Evolutionary conservation across 2,888 invertebrate genomes (phyloP).

Genomic region (Thera obeliscata): DNA sequence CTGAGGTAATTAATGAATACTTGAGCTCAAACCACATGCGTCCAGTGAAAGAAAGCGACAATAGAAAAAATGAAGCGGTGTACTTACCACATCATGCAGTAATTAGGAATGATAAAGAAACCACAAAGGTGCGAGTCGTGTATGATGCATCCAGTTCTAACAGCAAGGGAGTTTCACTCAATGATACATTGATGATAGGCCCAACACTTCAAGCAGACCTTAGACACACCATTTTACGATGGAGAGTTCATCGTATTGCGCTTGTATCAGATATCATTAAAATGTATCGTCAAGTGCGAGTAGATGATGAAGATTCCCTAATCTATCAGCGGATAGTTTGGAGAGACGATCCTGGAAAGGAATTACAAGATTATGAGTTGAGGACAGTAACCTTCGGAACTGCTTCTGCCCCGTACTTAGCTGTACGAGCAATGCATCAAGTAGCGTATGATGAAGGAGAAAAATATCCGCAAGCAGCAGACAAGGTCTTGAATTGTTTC

Average conservation of each 20-base stretch:
- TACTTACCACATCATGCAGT: too few relatives aligned
- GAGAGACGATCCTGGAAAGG: slow-evolving; percentile 6
- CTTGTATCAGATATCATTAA: slow-evolving; percentile 3
- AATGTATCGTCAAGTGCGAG: slow-evolving; percentile 1
- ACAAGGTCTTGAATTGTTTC: slow-evolving; percentile 2
- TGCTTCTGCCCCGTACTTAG: slow-evolving; percentile 1
- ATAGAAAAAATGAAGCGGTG: too few relatives aligned
- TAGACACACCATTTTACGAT: slow-evolving; percentile 1
- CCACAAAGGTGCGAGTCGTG: background rate
- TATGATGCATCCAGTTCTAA: slow-evolving; percentile 3
- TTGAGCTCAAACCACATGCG: too few relatives aligned
- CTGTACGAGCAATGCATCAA: slow-evolving; percentile 1
- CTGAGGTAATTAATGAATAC: too few relatives aligned
- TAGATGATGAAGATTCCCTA: background rate
- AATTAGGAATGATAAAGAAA: background rate
- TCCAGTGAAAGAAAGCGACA: too few relatives aligned
- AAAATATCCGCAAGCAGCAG: background rate
- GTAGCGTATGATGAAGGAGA: slow-evolving; percentile 2
- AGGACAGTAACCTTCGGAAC: slow-evolving; percentile 3
- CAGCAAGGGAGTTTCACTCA: background rate
- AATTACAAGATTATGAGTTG: slow-evolving; percentile 1
- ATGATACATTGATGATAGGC: background rate
- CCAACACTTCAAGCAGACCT: background rate
- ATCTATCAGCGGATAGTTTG: slow-evolving; percentile 4
- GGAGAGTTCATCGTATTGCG: background rate